Conservation (phyloP, 2,888 invertebrate species). For the Phortica magna region DNA sequence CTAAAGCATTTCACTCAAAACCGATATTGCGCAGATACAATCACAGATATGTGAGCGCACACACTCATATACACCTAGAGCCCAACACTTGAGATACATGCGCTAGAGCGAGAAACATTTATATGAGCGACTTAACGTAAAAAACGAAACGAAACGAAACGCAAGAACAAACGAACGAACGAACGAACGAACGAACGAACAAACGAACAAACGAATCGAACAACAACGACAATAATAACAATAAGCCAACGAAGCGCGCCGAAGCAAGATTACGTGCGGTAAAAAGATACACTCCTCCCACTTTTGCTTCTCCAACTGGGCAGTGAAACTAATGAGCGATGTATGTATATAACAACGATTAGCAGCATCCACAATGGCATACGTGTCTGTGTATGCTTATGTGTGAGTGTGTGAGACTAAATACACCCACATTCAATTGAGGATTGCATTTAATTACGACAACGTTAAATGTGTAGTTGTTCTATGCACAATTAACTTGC, state of each 20-base stretch:
- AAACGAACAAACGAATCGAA: not conserved
- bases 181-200: not conserved
- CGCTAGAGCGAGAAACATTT: conserved; percentile 47
- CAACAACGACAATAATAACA: too few relatives aligned
- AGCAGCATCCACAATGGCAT: not conserved
- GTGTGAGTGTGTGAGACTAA: not conserved
- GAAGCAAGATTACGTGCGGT: conserved; percentile 40
- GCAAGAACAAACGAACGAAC: not conserved
- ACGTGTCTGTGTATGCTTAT: not conserved
- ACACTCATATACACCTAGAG: conserved; percentile 21
- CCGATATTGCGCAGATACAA: conserved; percentile 71
- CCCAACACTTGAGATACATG: conserved; percentile 36
- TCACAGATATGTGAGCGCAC: conserved; percentile 45
- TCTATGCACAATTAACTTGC: not conserved
- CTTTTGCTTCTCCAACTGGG: conserved; percentile 16
- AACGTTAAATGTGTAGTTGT: not conserved
- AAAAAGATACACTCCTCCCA: conserved; percentile 33
- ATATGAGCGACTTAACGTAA: not conserved
- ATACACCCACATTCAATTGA: conserved; percentile 24
- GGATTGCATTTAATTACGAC: conserved; percentile 22
- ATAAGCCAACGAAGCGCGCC: conserved; percentile 42
- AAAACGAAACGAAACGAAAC: not conserved
- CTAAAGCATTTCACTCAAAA: conserved; percentile 40
- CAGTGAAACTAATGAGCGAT: conserved; percentile 6
- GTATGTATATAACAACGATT: not conserved